These are phyloP conservation scores for Grantiella picta DNA, from an alignment of 2,113 vertebrate species.

Conservation along the genomic window DNA sequence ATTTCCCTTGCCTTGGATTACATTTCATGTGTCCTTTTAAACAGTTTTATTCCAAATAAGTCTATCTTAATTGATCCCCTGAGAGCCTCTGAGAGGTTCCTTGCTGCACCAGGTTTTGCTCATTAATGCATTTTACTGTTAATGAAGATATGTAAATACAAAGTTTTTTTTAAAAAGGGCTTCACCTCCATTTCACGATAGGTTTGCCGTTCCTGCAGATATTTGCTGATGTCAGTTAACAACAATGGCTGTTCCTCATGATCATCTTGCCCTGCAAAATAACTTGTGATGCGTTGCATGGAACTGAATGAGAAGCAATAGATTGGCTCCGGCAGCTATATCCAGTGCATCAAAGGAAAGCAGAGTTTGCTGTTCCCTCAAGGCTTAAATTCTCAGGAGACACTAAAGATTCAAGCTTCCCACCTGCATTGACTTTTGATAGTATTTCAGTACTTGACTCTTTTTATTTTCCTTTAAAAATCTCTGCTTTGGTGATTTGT, in stretches of 20 bases:
- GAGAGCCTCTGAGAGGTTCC: slow-evolving; percentile 5
- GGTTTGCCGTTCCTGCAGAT: not conserved
- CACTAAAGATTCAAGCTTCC: not conserved
- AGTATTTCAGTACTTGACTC: not conserved
- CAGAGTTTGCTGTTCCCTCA: not conserved
- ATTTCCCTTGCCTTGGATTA: not conserved
- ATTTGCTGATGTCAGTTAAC: slow-evolving; percentile 14
- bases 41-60: slow-evolving; percentile 20
- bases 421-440: not conserved
- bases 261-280: not conserved
- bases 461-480: not conserved
- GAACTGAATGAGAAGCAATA: not conserved
- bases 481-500: not conserved
- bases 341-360: not conserved
- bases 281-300: not conserved
- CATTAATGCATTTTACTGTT: not conserved
- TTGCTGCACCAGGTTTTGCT: slow-evolving; percentile 16
- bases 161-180: not conserved
- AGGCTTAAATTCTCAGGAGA: not conserved
- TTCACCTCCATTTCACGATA: slow-evolving; percentile 22
- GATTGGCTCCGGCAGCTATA: not conserved
- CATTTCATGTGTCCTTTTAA: slow-evolving; percentile 26
- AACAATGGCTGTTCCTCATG: not conserved
- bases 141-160: slow-evolving; percentile 37
- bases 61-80: slow-evolving; percentile 29